Conservation (phyloP, 2,888 invertebrate species). For the Cosmia trapezina region DNA sequence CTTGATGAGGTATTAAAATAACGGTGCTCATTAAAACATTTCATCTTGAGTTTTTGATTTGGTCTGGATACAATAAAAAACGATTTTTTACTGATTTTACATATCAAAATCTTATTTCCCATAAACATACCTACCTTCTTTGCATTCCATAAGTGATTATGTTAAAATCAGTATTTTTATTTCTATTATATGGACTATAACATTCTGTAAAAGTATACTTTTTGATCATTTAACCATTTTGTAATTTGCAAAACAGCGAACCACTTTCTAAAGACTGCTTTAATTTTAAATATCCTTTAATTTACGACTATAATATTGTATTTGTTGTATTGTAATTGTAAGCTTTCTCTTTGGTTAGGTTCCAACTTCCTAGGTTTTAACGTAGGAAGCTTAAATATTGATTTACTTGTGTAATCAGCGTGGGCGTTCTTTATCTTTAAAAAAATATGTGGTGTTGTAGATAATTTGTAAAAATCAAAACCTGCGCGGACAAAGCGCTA, state of each 20-base stretch:
- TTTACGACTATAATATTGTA: slow-evolving; percentile 1
- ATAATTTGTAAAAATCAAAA: not conserved
- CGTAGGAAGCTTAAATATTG: not conserved
- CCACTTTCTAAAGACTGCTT: slow-evolving; percentile 43
- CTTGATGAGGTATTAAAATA: not conserved
- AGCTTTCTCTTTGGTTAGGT: slow-evolving; percentile 9
- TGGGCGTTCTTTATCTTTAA: no score
- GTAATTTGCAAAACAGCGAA: not conserved
- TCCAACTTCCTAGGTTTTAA: no score
- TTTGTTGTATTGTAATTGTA: no score
- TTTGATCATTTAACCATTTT: slow-evolving; percentile 11
- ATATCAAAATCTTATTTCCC: not conserved
- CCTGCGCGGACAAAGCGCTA: not conserved
- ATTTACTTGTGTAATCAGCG: slow-evolving; percentile 9
- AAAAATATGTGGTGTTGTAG: no score
- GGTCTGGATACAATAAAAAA: not conserved
- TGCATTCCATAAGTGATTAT: not conserved
- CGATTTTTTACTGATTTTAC: not conserved
- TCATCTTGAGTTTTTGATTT: slow-evolving; percentile 1
- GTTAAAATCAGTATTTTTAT: slow-evolving; percentile 8
- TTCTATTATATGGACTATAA: not conserved
- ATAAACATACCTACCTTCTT: not conserved
- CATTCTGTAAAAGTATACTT: not conserved
- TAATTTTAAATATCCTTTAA: slow-evolving; percentile 25
- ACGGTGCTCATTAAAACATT: not conserved